Conservation (phyloP, 2,797 vertebrate genomes). For the Chelmon rostratus region DNA sequence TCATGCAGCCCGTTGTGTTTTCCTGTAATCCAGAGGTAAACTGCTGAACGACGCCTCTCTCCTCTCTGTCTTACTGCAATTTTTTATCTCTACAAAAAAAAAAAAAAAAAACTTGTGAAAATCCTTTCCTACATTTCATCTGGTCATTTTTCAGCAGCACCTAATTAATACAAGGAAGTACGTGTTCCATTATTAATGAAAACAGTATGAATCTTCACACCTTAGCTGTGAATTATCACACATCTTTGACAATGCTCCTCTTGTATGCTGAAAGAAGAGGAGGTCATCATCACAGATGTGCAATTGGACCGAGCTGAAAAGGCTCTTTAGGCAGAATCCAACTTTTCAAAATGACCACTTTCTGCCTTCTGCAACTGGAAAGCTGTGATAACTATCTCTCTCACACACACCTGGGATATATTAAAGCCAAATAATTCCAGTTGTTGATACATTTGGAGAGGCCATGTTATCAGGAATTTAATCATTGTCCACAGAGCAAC, state of each 20-base stretch:
- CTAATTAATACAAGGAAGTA: slow-evolving; percentile 56
- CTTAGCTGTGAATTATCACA: slow-evolving; percentile 67
- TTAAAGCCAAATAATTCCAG: slow-evolving; percentile 19
- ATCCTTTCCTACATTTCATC: slow-evolving; percentile 37
- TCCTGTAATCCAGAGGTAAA: slow-evolving; percentile 5
- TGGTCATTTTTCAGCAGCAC: slow-evolving; percentile 44
- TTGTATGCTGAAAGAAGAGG: slow-evolving; percentile 38
- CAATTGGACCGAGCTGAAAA: slow-evolving; percentile 20
- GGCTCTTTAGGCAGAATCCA: slow-evolving; percentile 15
- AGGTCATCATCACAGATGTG: slow-evolving; percentile 46
- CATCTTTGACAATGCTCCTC: slow-evolving; percentile 45
- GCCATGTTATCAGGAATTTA: slow-evolving; percentile 2
- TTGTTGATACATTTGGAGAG: slow-evolving; percentile 16
- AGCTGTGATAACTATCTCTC: not conserved
- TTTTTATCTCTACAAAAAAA: not conserved
- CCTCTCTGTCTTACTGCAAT: not conserved
- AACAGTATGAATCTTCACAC: slow-evolving; percentile 62
- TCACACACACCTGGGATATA: not conserved
- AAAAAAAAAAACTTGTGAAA: slow-evolving; percentile 26
- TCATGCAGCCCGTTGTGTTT: not conserved
- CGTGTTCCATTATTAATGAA: slow-evolving; percentile 59
- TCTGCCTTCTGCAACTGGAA: not conserved
- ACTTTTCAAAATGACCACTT: slow-evolving; percentile 1
- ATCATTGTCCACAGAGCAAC: slow-evolving; percentile 9
- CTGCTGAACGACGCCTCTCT: not conserved